A percentile compares a stretch with the other conserved stretches of the same genome.
Evolutionary conservation across 1,140 invertebrate genomes (phyloP).

Genomic region (Monochamus saltuarius): DNA sequence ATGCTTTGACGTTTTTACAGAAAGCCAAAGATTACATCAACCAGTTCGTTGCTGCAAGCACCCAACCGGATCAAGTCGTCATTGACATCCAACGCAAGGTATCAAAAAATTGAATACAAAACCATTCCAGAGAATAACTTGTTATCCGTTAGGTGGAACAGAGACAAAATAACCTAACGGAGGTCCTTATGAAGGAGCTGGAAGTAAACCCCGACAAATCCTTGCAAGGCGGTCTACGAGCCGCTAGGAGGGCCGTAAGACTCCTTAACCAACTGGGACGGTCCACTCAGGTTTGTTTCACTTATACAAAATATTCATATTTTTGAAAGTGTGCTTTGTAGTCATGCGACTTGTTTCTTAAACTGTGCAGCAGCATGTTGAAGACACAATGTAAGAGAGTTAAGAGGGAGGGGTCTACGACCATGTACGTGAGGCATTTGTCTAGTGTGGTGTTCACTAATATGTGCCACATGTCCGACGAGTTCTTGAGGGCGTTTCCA

Average conservation of each 20-base stretch:
- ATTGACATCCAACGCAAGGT: conserved; percentile 54
- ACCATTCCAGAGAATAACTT: not conserved
- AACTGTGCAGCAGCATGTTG: conserved; percentile 79
- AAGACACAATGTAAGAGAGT: conserved; percentile 82
- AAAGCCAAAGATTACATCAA: conserved; percentile 65
- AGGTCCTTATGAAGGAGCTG: conserved; percentile 85
- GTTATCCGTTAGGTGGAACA: conserved; percentile 62
- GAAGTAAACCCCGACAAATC: conserved; percentile 86
- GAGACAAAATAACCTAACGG: conserved; percentile 75
- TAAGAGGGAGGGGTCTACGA: conserved; percentile 84
- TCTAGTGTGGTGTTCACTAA: conserved; percentile 87
- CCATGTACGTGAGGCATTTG: conserved; percentile 81
- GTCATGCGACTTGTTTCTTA: conserved; percentile 84
- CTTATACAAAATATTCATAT: not conserved
- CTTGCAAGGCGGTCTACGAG: conserved; percentile 87
- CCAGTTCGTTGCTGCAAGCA: conserved; percentile 51
- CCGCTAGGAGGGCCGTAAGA: conserved; percentile 80
- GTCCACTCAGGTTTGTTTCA: conserved; percentile 60
- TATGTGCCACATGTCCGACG: conserved; percentile 81
- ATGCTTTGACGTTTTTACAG: conserved; percentile 84
- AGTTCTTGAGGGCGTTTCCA: conserved; percentile 82
- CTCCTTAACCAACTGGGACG: conserved; percentile 85
- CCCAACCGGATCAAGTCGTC: conserved; percentile 47
- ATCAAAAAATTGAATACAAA: conserved; percentile 7
- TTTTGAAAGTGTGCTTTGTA: conserved; percentile 42